These are phyloP conservation scores for Sinonovacula constricta DNA, from an alignment of 1,140 invertebrate genomes.

Conservation along the genomic window DNA sequence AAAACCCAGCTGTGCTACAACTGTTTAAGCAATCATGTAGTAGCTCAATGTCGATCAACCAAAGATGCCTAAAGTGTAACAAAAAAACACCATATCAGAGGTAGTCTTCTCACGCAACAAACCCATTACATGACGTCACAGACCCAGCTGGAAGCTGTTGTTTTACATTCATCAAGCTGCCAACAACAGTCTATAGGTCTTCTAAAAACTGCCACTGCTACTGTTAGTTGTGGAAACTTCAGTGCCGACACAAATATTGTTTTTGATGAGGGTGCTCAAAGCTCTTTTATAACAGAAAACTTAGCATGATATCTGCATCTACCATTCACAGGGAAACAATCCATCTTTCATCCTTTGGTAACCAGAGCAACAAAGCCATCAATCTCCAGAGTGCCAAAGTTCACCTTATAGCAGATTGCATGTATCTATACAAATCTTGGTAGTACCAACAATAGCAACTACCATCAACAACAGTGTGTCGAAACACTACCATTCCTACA, in stretches of 20 bases:
- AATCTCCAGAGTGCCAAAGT: slow-evolving; percentile 10
- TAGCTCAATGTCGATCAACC: slow-evolving; percentile 8
- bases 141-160: no score
- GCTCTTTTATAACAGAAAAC: slow-evolving; percentile 40
- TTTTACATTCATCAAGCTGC: no score
- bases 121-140: background rate
- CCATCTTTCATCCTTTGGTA: slow-evolving; percentile 5
- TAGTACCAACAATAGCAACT: slow-evolving; percentile 17
- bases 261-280: slow-evolving; percentile 31
- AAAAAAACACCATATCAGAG: background rate
- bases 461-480: background rate
- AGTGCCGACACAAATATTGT: slow-evolving; percentile 12
- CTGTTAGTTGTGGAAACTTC: background rate
- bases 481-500: slow-evolving; percentile 8
- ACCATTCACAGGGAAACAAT: background rate
- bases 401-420: slow-evolving; percentile 3
- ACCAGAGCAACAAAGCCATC: background rate
- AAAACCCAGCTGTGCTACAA: slow-evolving; percentile 19
- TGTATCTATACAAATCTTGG: slow-evolving; percentile 1
- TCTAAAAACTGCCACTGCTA: slow-evolving; percentile 4
- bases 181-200: no score
- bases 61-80: background rate
- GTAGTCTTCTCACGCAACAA: background rate
- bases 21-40: slow-evolving; percentile 17
- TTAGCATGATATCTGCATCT: slow-evolving; percentile 16